phyloP scores from a whole-genome alignment of 2,888 invertebrate genomes.

The Oscheius myriophilus region DNA sequence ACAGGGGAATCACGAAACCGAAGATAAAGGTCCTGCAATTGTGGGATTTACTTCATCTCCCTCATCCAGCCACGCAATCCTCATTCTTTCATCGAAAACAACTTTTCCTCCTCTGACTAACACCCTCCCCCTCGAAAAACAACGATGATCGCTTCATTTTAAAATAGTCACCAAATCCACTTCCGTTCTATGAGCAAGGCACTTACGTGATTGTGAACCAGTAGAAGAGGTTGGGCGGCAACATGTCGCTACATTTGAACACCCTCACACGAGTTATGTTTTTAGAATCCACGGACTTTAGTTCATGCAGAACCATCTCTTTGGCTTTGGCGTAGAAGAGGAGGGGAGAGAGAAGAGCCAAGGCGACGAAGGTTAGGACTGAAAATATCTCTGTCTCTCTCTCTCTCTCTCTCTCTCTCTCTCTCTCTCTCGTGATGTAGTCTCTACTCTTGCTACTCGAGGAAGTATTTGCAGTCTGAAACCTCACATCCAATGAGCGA shows the following conservation, averaged over 20 bases:
- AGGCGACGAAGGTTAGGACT: slow-evolving; percentile 59
- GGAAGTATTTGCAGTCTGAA: too few species aligned
- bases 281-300: slow-evolving; percentile 42
- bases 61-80: too few species aligned
- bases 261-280: slow-evolving; percentile 66
- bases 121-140: too few species aligned
- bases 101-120: background rate
- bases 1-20: slow-evolving; percentile 66
- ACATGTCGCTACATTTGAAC: slow-evolving; percentile 63
- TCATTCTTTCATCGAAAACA: too few species aligned
- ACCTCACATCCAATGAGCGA: slow-evolving; percentile 52
- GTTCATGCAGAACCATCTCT: slow-evolving; percentile 48
- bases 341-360: slow-evolving; percentile 66
- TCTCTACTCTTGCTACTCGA: background rate
- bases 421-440: too few species aligned
- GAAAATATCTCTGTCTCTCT: slow-evolving; percentile 27
- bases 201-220: slow-evolving; percentile 65
- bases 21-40: slow-evolving; percentile 63
- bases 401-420: slow-evolving; percentile 13
- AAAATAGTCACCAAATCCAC: background rate
- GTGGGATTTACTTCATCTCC: background rate
- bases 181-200: background rate
- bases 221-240: slow-evolving; percentile 64
- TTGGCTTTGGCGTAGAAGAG: slow-evolving; percentile 59
- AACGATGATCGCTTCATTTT: too few species aligned